Evolutionary conservation across 2,113 vertebrate species (phyloP), one percentile per base, ranked within the genome.

Genomic region (Corythornis vintsioides): DNA sequence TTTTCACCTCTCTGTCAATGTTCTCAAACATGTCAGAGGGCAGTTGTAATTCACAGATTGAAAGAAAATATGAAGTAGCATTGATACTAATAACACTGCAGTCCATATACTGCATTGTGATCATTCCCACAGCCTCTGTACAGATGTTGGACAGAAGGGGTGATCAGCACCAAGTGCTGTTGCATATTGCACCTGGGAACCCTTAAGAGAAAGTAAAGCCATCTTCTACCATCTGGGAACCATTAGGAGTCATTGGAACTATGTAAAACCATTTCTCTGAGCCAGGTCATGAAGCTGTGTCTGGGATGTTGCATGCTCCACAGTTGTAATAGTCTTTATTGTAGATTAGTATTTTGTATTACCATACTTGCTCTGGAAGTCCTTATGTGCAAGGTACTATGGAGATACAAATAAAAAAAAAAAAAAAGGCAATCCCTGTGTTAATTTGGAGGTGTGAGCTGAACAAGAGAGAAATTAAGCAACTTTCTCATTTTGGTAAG

Each of bases 191-290:
- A 90, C 78, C 83, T 96, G 93, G 89, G 83, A 96, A 70, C 40
- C 31, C 87, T 93, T 50, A 85, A 38, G 66, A 87, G 74, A 89
- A 90, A 70, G 61, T 84, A 88, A 72, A 89, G 45, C 52, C 21
- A 38, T 88, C 80, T 89, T 73, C 61, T 53, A 26, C 59, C 59
- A 63, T 90, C 77, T 94, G 96, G 71, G 86, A 96, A 61, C 63
- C 16, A 25, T 94, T 45, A 78, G 57, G 66, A 81, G 90, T 92
- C 57, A 60, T 69, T 86, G 80, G 57, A 93, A 93, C 38, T 64
- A 78, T 4, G 1, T 53, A 56, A 66, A 65, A 50, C 42, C 80
- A 86, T 82, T 90, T 76, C 53, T 84, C 66, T 63, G 47, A 84
- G 66, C 59, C 66, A 86, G 86, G 88, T 76, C 79, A 72, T 45